Percentiles rank a stretch among this genome's conserved stretches.
Evolutionary conservation across 2,797 vertebrate genomes (phyloP).

Genomic region (Rachycentron canadum): DNA sequence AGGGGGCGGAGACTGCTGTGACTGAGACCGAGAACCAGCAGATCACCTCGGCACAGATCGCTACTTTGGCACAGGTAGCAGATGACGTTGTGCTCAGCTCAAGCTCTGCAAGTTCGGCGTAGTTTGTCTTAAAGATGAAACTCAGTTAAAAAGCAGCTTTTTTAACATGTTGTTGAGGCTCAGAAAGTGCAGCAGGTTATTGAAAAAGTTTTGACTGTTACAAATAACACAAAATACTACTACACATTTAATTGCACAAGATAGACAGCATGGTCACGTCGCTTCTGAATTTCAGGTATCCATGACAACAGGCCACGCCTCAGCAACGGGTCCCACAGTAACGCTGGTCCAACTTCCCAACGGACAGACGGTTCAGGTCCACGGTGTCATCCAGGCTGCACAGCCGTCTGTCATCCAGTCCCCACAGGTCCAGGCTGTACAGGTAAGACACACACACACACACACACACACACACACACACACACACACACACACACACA

Average conservation of each 20-base stretch:
- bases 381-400: conserved; percentile 96
- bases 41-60: conserved; percentile 93
- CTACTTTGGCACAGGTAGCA: conserved; percentile 94
- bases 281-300: conserved; percentile 68
- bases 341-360: conserved; percentile 97
- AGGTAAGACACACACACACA: conserved; percentile 81
- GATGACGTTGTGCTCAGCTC: too few relatives aligned
- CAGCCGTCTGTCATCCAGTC: conserved; percentile 98
- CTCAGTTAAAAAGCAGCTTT: too few relatives aligned
- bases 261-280: background rate
- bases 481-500: conserved; percentile 10
- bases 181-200: too few relatives aligned
- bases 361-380: conserved; percentile 97
- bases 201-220: background rate
- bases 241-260: background rate
- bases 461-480: conserved; percentile 19
- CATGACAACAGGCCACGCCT: conserved; percentile 74
- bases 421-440: conserved; percentile 95
- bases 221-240: background rate
- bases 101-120: too few relatives aligned
- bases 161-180: too few relatives aligned
- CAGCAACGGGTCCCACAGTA: conserved; percentile 91
- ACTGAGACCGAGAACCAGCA: conserved; percentile 93
- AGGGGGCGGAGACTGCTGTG: conserved; percentile 92
- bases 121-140: too few relatives aligned